phyloP scores from a whole-genome alignment of 2,888 invertebrate species.

The Dolichopus griseipennis region DNA sequence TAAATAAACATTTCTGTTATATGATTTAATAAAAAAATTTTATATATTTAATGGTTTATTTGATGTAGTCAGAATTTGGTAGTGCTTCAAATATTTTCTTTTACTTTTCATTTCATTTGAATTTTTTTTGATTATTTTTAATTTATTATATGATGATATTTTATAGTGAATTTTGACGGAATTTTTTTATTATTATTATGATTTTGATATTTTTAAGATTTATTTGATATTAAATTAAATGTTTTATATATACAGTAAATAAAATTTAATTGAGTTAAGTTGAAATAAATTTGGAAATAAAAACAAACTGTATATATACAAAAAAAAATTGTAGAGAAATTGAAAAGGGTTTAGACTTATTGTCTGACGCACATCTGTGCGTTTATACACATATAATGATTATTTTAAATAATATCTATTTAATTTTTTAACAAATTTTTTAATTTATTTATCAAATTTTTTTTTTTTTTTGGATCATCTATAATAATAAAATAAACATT shows the following conservation, averaged over 20 bases:
- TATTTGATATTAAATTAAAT: neutral
- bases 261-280: neutral
- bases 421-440: too few relatives aligned
- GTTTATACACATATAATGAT: too few relatives aligned
- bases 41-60: conserved; percentile 1
- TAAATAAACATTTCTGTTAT: conserved; percentile 4
- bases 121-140: neutral
- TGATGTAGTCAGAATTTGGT: neutral
- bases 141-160: conserved; percentile 1
- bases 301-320: neutral
- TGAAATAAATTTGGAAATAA: neutral
- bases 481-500: too few relatives aligned
- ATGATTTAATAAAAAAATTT: neutral
- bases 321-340: too few relatives aligned
- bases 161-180: neutral
- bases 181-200: too few relatives aligned
- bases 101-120: too few relatives aligned
- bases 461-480: too few relatives aligned
- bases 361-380: too few relatives aligned
- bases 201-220: neutral
- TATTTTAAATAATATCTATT: too few relatives aligned
- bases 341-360: too few relatives aligned
- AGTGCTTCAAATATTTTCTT: neutral
- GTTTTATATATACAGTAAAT: neutral
- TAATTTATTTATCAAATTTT: too few relatives aligned